phyloP scores from a whole-genome alignment of 35 echinoderm and acorn worm species.

The Lytechinus variegatus region DNA sequence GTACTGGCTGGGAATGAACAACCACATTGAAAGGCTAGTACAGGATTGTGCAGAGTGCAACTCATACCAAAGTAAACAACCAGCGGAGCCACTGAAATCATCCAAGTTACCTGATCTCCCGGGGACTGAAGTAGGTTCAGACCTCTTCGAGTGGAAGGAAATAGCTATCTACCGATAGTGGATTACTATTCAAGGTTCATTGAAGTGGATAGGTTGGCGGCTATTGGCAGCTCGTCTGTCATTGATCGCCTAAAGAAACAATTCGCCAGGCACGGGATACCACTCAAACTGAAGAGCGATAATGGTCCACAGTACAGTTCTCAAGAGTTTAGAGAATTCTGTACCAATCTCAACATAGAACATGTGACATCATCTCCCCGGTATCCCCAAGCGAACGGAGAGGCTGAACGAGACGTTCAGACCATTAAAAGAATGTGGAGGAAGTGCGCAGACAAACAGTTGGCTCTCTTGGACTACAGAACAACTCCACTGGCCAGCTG shows the following conservation, averaged over 20 bases:
- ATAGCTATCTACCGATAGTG: constrained; percentile 55
- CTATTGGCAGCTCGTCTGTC: constrained; percentile 49
- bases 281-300: constrained; percentile 63
- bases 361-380: constrained; percentile 53
- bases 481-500: constrained; percentile 68
- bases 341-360: constrained; percentile 19
- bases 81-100: constrained; percentile 53
- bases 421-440: constrained; percentile 71
- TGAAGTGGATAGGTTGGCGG: constrained; percentile 41
- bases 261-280: constrained; percentile 69
- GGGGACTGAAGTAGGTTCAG: constrained; percentile 60
- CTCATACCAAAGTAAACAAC: constrained; percentile 35
- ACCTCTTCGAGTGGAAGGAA: constrained; percentile 57
- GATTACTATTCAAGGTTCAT: constrained; percentile 80
- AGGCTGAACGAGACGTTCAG: constrained; percentile 63
- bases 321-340: constrained; percentile 46
- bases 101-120: constrained; percentile 48
- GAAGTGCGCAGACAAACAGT: constrained; percentile 66
- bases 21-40: constrained; percentile 63
- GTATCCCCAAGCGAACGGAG: constrained; percentile 54
- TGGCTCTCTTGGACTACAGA: constrained; percentile 74
- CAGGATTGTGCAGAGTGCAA: constrained; percentile 56
- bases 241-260: constrained; percentile 59
- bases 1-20: constrained; percentile 70
- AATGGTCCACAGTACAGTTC: constrained; percentile 75